phyloP scores from a whole-genome alignment of 2,113 vertebrate species.

The Pollimyrus isidori region DNA sequence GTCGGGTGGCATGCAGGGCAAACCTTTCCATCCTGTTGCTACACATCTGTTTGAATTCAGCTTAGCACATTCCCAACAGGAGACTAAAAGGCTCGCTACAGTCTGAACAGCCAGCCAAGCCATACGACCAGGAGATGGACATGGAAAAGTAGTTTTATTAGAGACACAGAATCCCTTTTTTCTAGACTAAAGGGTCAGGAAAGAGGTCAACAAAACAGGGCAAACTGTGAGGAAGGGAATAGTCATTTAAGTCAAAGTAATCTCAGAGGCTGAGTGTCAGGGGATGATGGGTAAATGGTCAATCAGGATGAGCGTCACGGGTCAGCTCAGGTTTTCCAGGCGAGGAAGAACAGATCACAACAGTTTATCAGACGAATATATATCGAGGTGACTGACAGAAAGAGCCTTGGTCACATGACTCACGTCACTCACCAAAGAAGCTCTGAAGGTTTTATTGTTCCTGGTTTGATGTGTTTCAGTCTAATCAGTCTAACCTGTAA shows the following conservation, averaged over 20 bases:
- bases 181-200: neutral
- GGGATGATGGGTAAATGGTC: neutral
- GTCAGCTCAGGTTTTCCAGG: neutral
- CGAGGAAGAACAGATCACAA: neutral
- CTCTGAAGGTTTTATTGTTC: neutral
- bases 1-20: neutral
- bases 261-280: neutral
- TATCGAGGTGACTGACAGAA: neutral
- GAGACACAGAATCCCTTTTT: neutral
- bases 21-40: neutral
- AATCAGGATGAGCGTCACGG: neutral
- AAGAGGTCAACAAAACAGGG: neutral
- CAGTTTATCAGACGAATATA: neutral
- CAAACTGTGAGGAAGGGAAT: neutral
- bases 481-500: neutral
- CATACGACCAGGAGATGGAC: neutral
- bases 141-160: neutral
- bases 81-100: neutral
- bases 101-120: neutral
- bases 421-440: neutral
- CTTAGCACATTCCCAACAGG: neutral
- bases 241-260: neutral
- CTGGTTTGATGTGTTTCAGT: neutral
- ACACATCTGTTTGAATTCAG: neutral
- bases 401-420: neutral